These are phyloP conservation scores for Tonatia bakeri DNA, from an alignment of 2,113 vertebrate genomes.

Conservation along the genomic window DNA sequence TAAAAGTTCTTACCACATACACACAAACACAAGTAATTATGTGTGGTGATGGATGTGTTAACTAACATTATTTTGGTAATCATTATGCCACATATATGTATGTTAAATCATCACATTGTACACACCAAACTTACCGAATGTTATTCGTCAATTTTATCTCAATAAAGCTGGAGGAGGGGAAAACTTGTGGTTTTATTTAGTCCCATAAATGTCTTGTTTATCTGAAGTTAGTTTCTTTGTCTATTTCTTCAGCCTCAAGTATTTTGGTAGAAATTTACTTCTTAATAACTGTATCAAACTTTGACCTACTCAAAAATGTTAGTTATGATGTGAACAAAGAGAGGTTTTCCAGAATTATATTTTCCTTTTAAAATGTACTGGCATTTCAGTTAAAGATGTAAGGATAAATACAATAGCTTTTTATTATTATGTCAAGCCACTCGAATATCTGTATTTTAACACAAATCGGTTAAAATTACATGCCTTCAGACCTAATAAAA, in stretches of 20 bases:
- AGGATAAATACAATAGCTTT: not conserved
- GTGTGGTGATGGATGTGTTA: not conserved
- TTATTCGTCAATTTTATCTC: not conserved
- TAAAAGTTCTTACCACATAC: not conserved
- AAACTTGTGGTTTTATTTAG: not conserved
- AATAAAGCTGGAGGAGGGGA: not conserved
- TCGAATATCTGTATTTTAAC: constrained; percentile 38
- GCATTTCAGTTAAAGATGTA: not conserved
- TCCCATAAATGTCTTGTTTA: not conserved
- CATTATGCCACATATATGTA: not conserved
- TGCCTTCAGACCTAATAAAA: not conserved
- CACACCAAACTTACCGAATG: not conserved
- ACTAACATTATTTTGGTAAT: not conserved
- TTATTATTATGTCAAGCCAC: not conserved
- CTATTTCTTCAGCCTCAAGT: not conserved
- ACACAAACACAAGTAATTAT: not conserved
- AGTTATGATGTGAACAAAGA: not conserved
- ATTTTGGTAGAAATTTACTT: not conserved
- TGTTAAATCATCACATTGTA: not conserved
- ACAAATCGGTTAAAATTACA: not conserved
- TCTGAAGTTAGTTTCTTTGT: not conserved
- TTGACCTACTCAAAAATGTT: not conserved
- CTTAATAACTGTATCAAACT: not conserved
- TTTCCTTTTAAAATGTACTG: not conserved
- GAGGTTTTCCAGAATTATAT: not conserved